Conservation (phyloP, 2,113 vertebrate genomes). For the Piliocolobus tephrosceles region DNA sequence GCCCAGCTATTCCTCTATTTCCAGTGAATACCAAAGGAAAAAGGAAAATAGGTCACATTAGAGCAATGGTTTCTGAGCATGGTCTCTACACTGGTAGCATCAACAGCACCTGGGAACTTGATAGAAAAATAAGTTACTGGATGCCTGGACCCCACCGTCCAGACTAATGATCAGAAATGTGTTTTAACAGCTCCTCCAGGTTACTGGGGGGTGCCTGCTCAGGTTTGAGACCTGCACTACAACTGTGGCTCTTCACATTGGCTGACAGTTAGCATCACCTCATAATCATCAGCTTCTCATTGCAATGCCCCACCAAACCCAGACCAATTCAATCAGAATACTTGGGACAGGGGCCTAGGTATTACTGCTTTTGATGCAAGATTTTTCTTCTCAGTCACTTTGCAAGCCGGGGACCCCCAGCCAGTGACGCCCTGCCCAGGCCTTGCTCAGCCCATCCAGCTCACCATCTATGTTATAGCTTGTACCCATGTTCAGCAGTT, state of each 20-base stretch:
- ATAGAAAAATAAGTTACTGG: neutral
- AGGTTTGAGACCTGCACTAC: neutral
- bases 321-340: neutral
- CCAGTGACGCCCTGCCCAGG: too few species aligned
- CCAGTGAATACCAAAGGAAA: neutral
- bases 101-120: neutral
- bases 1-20: neutral
- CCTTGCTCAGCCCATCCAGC: too few species aligned
- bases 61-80: neutral
- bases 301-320: accelerated
- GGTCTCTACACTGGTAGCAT: neutral
- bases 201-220: neutral
- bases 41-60: neutral
- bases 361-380: neutral
- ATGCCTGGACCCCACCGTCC: neutral
- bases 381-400: too few species aligned
- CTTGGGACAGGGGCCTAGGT: neutral
- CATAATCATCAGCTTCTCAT: neutral
- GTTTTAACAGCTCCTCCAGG: neutral
- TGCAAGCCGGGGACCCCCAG: too few species aligned
- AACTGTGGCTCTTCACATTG: neutral
- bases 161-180: neutral
- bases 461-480: too few species aligned
- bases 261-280: neutral
- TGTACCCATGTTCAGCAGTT: too few species aligned